Evolutionary conservation across 2,113 vertebrate species (phyloP).

Genomic region (Gallinago paraguaiae): DNA sequence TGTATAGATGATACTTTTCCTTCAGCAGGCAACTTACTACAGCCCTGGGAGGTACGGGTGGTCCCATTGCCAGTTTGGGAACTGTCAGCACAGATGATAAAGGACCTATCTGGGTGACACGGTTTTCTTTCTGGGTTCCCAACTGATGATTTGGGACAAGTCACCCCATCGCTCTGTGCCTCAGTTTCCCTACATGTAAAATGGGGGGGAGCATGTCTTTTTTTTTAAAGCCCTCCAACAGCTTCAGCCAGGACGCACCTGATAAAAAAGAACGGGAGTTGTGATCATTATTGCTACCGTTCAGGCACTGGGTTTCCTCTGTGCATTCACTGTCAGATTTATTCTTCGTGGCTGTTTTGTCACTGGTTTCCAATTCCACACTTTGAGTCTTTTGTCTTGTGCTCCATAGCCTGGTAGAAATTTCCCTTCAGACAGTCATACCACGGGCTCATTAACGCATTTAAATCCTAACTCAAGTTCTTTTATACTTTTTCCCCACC

Average conservation of each 20-base stretch:
- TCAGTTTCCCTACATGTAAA: background rate
- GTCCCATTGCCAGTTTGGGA: background rate
- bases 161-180: background rate
- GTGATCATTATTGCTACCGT: background rate
- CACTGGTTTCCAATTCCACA: background rate
- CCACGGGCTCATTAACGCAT: background rate
- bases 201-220: background rate
- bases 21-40: background rate
- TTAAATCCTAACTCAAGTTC: background rate
- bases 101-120: background rate
- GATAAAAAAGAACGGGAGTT: rapidly evolving
- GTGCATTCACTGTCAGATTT: background rate
- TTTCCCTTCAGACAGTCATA: background rate
- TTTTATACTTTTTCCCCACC: background rate
- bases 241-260: background rate
- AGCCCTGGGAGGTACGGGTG: background rate
- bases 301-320: background rate
- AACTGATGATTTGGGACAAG: background rate
- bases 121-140: background rate
- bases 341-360: background rate
- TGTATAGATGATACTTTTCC: background rate
- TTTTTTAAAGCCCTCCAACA: background rate
- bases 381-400: background rate
- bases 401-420: background rate
- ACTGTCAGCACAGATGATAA: background rate